Percentiles rank a stretch among this genome's conserved stretches.
Evolutionary conservation across 2,888 invertebrate genomes (phyloP).

Genomic region (Drosophila picticornis): DNA sequence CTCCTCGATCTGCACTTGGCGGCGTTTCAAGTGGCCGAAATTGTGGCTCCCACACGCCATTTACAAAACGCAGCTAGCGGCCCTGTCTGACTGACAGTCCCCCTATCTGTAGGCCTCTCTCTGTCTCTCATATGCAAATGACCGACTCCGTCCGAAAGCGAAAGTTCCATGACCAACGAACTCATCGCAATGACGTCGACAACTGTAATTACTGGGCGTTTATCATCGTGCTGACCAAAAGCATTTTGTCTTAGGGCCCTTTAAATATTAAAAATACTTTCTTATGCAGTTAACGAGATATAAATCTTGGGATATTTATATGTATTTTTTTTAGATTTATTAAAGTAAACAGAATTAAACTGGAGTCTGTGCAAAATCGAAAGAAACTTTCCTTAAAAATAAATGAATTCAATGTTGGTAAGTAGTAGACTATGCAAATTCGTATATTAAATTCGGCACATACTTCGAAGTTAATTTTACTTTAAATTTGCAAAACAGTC

Average conservation of each 20-base stretch:
- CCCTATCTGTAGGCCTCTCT: background rate
- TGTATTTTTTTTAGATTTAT: background rate
- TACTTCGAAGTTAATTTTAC: background rate
- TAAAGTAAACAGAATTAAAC: background rate
- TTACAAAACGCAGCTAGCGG: conserved; percentile 31
- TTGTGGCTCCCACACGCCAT: conserved; percentile 61
- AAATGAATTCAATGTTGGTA: background rate
- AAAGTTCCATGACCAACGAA: conserved; percentile 66
- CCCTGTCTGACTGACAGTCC: background rate
- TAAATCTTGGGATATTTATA: background rate
- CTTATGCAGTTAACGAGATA: conserved; percentile 14
- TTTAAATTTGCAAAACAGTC: background rate
- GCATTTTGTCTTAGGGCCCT: conserved; percentile 22
- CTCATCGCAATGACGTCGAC: conserved; percentile 58
- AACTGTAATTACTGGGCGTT: conserved; percentile 54
- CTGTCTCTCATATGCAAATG: conserved; percentile 68
- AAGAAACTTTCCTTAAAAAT: background rate
- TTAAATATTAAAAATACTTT: conserved; percentile 38
- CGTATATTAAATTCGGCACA: background rate
- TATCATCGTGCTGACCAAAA: conserved; percentile 37
- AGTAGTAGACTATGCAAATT: background rate
- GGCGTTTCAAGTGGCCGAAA: conserved; percentile 37
- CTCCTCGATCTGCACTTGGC: conserved; percentile 60
- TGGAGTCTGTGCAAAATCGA: background rate
- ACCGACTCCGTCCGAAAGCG: conserved; percentile 65